Percentiles rank a stretch among this genome's conserved stretches.
phyloP scores from a whole-genome alignment of 2,797 vertebrate species.

The Adrianichthys oophorus region DNA sequence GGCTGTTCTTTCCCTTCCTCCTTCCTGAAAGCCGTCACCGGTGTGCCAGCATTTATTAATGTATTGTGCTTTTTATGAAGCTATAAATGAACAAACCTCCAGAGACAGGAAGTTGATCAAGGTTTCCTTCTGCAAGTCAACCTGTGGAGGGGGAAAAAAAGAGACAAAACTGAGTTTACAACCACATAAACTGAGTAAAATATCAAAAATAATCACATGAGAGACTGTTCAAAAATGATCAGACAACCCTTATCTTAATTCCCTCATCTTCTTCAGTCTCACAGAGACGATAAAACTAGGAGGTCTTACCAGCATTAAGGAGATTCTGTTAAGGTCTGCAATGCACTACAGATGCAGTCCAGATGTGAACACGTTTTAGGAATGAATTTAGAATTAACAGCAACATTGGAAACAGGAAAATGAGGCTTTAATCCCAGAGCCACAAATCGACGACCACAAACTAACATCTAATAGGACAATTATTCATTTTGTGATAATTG shows the following conservation, averaged over 20 bases:
- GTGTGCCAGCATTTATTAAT: slow-evolving; percentile 64
- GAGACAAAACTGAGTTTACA: slow-evolving; percentile 38
- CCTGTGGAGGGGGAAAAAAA: slow-evolving; percentile 71
- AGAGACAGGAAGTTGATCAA: slow-evolving; percentile 91
- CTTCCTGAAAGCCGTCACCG: slow-evolving; percentile 22
- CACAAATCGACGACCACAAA: slow-evolving; percentile 56
- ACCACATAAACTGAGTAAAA: slow-evolving; percentile 17
- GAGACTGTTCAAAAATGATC: slow-evolving; percentile 1
- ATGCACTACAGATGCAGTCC: slow-evolving; percentile 27
- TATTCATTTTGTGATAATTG: slow-evolving; percentile 54
- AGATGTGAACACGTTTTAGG: slow-evolving; percentile 29
- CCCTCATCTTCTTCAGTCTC: slow-evolving; percentile 15
- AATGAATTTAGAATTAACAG: slow-evolving; percentile 38
- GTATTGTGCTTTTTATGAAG: slow-evolving; percentile 46
- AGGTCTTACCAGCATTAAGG: slow-evolving; percentile 30
- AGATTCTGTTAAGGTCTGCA: slow-evolving; percentile 36
- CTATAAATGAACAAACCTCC: slow-evolving; percentile 81
- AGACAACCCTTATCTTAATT: slow-evolving; percentile 24
- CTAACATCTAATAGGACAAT: slow-evolving; percentile 43
- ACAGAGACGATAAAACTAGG: slow-evolving; percentile 12
- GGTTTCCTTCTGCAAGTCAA: slow-evolving; percentile 94
- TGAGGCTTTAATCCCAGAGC: slow-evolving; percentile 38
- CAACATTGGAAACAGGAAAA: slow-evolving; percentile 40
- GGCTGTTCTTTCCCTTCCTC: slow-evolving; percentile 48
- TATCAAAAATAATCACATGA: neutral